These are phyloP conservation scores for Plectropomus leopardus DNA, from an alignment of 2,113 vertebrate species.

Conservation along the genomic window DNA sequence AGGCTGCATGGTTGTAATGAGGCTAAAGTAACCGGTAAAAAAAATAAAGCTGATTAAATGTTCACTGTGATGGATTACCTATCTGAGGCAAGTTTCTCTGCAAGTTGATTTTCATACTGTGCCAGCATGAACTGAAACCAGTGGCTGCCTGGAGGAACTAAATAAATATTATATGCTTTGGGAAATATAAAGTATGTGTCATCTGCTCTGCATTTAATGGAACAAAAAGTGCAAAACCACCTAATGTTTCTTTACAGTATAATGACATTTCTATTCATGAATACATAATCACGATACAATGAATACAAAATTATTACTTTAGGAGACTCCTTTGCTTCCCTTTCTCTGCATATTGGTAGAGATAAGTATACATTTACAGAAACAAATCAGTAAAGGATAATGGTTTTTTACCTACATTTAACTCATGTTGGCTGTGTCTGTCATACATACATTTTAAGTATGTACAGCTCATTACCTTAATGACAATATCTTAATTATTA, in stretches of 20 bases:
- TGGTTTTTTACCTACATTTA: slow-evolving; percentile 43
- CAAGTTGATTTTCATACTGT: slow-evolving; percentile 9
- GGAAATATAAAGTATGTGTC: slow-evolving; percentile 20
- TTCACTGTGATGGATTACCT: slow-evolving; percentile 46
- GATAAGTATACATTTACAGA: neutral
- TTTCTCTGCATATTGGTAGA: neutral
- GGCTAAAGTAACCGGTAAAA: slow-evolving; percentile 13
- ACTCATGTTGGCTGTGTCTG: slow-evolving; percentile 20
- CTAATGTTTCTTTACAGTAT: slow-evolving; percentile 19
- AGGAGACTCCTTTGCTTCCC: neutral
- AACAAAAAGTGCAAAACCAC: slow-evolving; percentile 40
- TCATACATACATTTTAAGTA: slow-evolving; percentile 16
- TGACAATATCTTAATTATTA: slow-evolving; percentile 12
- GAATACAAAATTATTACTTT: slow-evolving; percentile 8
- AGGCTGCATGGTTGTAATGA: neutral
- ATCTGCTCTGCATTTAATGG: slow-evolving; percentile 33
- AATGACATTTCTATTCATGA: slow-evolving; percentile 16
- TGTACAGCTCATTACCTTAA: slow-evolving; percentile 46
- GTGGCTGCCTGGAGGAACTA: slow-evolving; percentile 3
- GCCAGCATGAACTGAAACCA: slow-evolving; percentile 21
- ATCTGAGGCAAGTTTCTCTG: slow-evolving; percentile 27
- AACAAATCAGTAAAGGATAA: slow-evolving; percentile 29
- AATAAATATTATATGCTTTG: slow-evolving; percentile 36
- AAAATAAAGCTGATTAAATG: slow-evolving; percentile 43
- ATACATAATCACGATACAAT: neutral